These are phyloP conservation scores for Chiloscyllium punctatum DNA, from an alignment of 2,797 vertebrate genomes.

Conservation along the genomic window DNA sequence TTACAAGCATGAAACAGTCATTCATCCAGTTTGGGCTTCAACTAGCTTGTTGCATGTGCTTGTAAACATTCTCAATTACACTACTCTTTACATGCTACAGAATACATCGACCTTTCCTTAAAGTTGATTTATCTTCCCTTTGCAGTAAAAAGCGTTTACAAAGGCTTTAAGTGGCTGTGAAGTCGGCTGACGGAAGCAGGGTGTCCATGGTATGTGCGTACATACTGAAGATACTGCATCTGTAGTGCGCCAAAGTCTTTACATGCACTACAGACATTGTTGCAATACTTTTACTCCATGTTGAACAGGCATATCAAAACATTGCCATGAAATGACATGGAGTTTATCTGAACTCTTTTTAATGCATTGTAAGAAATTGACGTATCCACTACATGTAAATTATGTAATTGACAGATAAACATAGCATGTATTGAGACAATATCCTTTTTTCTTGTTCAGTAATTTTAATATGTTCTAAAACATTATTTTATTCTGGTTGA, in stretches of 20 bases:
- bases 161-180: conserved; percentile 37
- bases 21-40: conserved; percentile 26
- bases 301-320: neutral
- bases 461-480: neutral
- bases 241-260: conserved; percentile 31
- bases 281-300: conserved; percentile 28
- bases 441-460: neutral
- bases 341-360: neutral
- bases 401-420: conserved; percentile 5
- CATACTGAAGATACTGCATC: conserved; percentile 36
- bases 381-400: conserved; percentile 23
- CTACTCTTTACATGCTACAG: conserved; percentile 33
- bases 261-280: conserved; percentile 22
- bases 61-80: conserved; percentile 24
- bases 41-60: conserved; percentile 31
- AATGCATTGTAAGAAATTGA: conserved; percentile 30
- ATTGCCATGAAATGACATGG: neutral
- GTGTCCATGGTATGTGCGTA: conserved; percentile 36
- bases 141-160: conserved; percentile 36
- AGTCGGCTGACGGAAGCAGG: conserved; percentile 32
- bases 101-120: conserved; percentile 33
- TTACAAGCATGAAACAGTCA: conserved; percentile 27
- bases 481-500: neutral
- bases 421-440: neutral
- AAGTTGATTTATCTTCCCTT: conserved; percentile 37